Evolutionary conservation across 2,113 vertebrate species (phyloP).

Genomic region (Microtus oregoni): DNA sequence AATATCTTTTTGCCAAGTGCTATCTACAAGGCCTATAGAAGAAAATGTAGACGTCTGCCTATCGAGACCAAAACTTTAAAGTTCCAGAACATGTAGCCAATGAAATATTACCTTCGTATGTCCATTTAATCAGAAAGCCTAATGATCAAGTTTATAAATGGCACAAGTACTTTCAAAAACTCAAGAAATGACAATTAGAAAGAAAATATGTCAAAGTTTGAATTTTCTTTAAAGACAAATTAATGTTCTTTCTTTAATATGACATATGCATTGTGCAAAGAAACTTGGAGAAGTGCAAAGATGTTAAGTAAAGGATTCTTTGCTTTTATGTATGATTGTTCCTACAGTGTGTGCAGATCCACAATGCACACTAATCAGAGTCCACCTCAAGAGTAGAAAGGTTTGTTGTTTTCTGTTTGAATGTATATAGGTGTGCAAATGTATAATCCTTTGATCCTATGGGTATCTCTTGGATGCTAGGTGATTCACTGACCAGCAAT

Average conservation of each 20-base stretch:
- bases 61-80: conserved; percentile 38
- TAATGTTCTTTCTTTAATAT: not conserved
- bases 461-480: not conserved
- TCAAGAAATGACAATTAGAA: not conserved
- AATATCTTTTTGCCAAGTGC: not conserved
- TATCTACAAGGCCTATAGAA: conserved; percentile 1
- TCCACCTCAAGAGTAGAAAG: not conserved
- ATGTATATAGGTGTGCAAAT: not conserved
- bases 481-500: not conserved
- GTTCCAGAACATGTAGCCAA: not conserved
- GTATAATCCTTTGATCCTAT: not conserved
- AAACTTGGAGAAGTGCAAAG: not conserved
- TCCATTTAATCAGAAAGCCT: conserved; percentile 50
- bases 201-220: not conserved
- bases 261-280: not conserved
- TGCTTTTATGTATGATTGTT: not conserved
- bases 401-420: not conserved
- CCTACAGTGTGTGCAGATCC: too few relatives aligned
- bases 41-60: not conserved
- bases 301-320: not conserved
- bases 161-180: not conserved
- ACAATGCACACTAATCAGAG: not conserved
- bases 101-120: conserved; percentile 22
- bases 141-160: not conserved
- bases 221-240: not conserved